phyloP scores from a whole-genome alignment of 2,113 vertebrate species.

The Murina feae region DNA sequence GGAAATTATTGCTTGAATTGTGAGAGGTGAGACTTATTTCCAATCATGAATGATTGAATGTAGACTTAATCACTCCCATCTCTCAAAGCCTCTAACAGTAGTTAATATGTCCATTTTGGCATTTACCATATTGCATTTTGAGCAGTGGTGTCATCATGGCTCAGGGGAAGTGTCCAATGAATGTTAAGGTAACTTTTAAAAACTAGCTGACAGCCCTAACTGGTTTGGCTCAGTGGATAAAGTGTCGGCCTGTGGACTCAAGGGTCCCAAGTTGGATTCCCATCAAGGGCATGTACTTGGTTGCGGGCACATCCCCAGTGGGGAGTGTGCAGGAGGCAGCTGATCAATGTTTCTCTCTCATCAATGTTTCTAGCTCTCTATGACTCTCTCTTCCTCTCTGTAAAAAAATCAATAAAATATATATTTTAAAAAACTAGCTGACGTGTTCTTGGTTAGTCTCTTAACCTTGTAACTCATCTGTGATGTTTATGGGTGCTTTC shows the following conservation, averaged over 20 bases:
- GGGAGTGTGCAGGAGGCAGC: too few species aligned
- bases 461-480: background rate
- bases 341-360: too few species aligned
- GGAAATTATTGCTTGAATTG: background rate
- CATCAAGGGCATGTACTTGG: too few species aligned
- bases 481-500: background rate
- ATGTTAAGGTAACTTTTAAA: background rate
- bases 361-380: too few species aligned
- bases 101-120: background rate
- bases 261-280: too few species aligned
- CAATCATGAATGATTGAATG: background rate
- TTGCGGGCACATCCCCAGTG: too few species aligned
- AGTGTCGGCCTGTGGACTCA: too few species aligned
- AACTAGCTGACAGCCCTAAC: background rate
- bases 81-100: background rate
- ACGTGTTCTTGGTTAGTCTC: background rate
- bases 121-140: background rate
- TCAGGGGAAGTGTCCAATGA: background rate
- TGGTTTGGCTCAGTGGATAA: too few species aligned
- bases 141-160: background rate
- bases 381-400: too few species aligned
- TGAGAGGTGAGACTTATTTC: conserved; percentile 15
- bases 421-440: background rate
- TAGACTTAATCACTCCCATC: background rate
- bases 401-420: too few species aligned